A percentile compares a stretch with the other conserved stretches of the same genome.
These are phyloP conservation scores for Lineus longissimus DNA, from an alignment of 1,140 invertebrate species.

Conservation along the genomic window DNA sequence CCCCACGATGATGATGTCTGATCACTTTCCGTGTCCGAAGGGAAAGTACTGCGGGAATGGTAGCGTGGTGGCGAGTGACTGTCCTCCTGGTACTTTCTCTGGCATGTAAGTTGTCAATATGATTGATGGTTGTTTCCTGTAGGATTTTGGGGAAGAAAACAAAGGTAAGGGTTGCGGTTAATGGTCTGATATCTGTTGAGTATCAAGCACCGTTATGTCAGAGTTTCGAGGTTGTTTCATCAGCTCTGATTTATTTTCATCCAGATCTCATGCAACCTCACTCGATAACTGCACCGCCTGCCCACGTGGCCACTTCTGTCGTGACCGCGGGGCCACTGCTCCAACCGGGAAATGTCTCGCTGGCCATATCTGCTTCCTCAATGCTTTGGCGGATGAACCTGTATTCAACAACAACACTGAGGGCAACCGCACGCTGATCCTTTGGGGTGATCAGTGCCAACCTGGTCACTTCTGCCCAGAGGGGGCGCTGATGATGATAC, in stretches of 20 bases:
- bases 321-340: slow-evolving; percentile 33
- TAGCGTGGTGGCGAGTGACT: slow-evolving; percentile 33
- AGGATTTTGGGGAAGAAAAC: too few species aligned
- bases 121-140: too few species aligned
- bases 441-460: slow-evolving; percentile 44
- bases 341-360: slow-evolving; percentile 40
- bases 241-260: too few species aligned
- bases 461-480: slow-evolving; percentile 40
- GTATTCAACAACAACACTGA: slow-evolving; percentile 44
- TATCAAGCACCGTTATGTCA: too few species aligned
- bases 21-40: slow-evolving; percentile 37
- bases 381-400: slow-evolving; percentile 34
- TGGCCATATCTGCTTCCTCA: slow-evolving; percentile 46
- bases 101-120: slow-evolving; percentile 28
- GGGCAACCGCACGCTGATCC: slow-evolving; percentile 39
- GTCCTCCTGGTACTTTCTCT: slow-evolving; percentile 43
- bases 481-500: slow-evolving; percentile 37
- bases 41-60: slow-evolving; percentile 41
- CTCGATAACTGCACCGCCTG: slow-evolving; percentile 37
- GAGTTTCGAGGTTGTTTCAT: too few species aligned
- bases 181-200: too few species aligned
- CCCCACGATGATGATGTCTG: slow-evolving; percentile 40
- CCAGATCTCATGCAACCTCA: slow-evolving; percentile 33
- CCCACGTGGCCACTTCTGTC: slow-evolving; percentile 42
- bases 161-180: too few species aligned